phyloP scores from a whole-genome alignment of 2,113 vertebrate genomes.

The Cephalopterus ornatus region DNA sequence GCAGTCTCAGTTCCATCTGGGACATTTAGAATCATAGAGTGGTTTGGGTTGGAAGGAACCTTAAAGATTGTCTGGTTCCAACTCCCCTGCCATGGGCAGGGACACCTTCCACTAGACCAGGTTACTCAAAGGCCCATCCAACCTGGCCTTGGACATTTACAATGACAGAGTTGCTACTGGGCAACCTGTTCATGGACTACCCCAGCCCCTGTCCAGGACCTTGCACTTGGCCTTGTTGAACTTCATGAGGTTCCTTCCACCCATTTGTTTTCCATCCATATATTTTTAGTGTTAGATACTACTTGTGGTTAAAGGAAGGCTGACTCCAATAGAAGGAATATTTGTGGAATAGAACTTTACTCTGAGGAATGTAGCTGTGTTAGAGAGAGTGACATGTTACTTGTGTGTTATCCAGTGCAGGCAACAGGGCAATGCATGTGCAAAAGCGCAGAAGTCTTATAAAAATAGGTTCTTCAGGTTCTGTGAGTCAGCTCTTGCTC shows the following conservation, averaged over 20 bases:
- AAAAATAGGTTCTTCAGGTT: neutral
- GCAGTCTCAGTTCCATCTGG: neutral
- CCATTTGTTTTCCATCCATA: neutral
- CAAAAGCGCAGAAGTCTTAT: neutral
- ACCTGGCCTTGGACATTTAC: accelerated
- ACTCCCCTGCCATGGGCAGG: neutral
- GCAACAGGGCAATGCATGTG: neutral
- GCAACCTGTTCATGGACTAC: neutral
- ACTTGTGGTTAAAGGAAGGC: neutral
- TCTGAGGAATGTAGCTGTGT: neutral
- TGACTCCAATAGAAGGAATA: neutral
- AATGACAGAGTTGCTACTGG: neutral
- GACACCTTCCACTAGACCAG: neutral
- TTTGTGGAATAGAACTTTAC: neutral
- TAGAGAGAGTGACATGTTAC: neutral
- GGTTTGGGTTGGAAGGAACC: neutral
- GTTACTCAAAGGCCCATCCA: neutral
- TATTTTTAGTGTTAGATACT: neutral
- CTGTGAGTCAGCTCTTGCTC: neutral
- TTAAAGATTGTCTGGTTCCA: neutral
- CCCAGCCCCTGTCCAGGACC: accelerated
- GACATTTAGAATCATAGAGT: neutral
- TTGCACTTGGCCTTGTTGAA: neutral
- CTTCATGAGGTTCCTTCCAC: neutral
- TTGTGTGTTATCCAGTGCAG: neutral